A percentile compares a stretch with the other conserved stretches of the same genome.
Conservation (phyloP, 2,113 vertebrate species). For the Procavia capensis region DNA sequence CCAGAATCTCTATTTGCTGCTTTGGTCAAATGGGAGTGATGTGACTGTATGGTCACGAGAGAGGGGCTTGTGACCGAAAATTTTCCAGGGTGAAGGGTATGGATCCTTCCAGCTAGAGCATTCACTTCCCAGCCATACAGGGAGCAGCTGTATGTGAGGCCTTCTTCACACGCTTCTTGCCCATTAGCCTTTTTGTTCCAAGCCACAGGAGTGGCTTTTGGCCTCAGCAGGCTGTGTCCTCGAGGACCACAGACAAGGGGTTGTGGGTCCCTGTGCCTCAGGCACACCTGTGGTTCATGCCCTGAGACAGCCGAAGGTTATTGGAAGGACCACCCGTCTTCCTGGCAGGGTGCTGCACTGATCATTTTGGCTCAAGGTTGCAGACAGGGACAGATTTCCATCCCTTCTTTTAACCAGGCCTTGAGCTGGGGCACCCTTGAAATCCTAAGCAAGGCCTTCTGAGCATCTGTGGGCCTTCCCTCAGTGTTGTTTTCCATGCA, state of each 20-base stretch:
- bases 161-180: not conserved
- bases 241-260: not conserved
- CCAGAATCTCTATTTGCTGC: not conserved
- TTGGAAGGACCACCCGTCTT: not conserved
- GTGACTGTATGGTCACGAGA: not conserved
- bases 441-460: not conserved
- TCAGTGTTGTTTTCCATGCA: fast-evolving
- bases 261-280: not conserved
- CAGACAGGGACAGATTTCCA: not conserved
- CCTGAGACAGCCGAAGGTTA: not conserved
- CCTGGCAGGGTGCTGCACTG: not conserved
- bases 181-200: not conserved
- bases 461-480: not conserved
- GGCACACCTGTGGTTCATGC: not conserved
- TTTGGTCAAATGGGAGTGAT: not conserved
- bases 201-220: not conserved
- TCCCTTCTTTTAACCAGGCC: not conserved
- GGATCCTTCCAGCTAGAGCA: not conserved
- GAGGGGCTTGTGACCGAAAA: not conserved
- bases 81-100: fast-evolving
- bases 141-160: not conserved
- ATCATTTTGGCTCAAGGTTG: not conserved
- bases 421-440: not conserved
- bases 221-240: not conserved
- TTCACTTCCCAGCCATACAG: fast-evolving